Evolutionary conservation across 1,140 invertebrate species (phyloP), one percentile per base, ranked within the genome.

Genomic region (Drosophila lini): DNA sequence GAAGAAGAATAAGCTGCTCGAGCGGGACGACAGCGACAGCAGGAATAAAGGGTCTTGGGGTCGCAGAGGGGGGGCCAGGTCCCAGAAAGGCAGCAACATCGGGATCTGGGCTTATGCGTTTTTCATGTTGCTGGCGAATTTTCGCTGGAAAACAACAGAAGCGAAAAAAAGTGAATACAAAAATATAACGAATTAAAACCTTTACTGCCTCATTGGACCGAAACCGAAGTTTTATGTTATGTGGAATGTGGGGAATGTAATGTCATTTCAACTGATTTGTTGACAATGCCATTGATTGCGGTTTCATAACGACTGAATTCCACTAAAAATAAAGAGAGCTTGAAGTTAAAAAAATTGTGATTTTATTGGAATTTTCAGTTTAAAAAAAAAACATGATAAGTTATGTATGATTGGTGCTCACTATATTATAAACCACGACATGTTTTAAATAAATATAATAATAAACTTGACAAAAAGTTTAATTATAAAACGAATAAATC

Each of bases 121-220:
- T 83, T 76, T 79, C 61, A 67, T 74, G 59, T 81, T 62, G 53
- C 57, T 40, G 38, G 11, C 55, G 80, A 69, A 69, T 70, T 74
- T 82, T 67, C 47, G 36, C 57, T 48, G 47, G 28, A 59, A 61
- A 61, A 61, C 50, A 71, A 79, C 45, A 57, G 40, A 63, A 31
- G n/a, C 36, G 40, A 45, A 65, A 60, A 48, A 32, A 32, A 38
- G 8, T 1, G 22, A 57, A 64, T 64, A 22, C 42, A 58, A 65
- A 45, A 75, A 42, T 42, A 64, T 52, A 44, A 28, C 32, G 32
- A 56, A 75, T 56, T 48, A 56, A 71, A 32, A 59, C 8, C 52
- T 40, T 50, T 28, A 34, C 22, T 25, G 36, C 28, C 36, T 31
- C 19, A 41, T 52, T 32, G 15, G 53, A 50, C 53, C 64, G 67